phyloP scores from a whole-genome alignment of 2,888 invertebrate species.

The Blera fallax region DNA sequence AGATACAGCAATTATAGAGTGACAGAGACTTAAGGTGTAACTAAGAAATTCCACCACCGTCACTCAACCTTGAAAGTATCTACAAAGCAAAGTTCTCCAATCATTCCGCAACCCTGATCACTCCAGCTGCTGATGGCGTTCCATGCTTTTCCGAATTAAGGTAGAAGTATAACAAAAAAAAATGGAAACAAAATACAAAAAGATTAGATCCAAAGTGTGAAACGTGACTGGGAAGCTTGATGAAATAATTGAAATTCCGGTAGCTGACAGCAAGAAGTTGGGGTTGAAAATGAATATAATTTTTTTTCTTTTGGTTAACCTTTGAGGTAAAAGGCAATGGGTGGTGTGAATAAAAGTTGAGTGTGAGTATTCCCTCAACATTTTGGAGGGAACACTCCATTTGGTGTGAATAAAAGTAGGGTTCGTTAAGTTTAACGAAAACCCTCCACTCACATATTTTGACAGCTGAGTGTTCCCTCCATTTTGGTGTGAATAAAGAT shows the following conservation, averaged over 20 bases:
- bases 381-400: too few relatives aligned
- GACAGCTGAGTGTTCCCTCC: too few relatives aligned
- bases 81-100: slow-evolving; percentile 2
- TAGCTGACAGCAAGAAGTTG: slow-evolving; percentile 37
- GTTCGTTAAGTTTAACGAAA: too few relatives aligned
- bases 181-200: slow-evolving; percentile 23
- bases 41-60: neutral
- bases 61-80: neutral
- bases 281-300: slow-evolving; percentile 10
- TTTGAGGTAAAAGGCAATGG: slow-evolving; percentile 9
- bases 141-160: neutral
- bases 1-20: slow-evolving; percentile 36
- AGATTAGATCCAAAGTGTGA: slow-evolving; percentile 35
- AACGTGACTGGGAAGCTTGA: slow-evolving; percentile 45
- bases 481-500: too few relatives aligned
- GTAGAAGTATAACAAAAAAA: neutral
- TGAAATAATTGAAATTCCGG: slow-evolving; percentile 52
- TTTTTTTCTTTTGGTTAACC: slow-evolving; percentile 25
- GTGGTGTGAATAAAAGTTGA: too few relatives aligned
- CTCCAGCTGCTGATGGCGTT: neutral
- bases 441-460: too few relatives aligned
- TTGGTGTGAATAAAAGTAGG: too few relatives aligned
- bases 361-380: too few relatives aligned
- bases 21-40: slow-evolving; percentile 12
- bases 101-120: neutral